phyloP scores from a whole-genome alignment of 2,113 vertebrate species.

The Shinisaurus crocodilurus region DNA sequence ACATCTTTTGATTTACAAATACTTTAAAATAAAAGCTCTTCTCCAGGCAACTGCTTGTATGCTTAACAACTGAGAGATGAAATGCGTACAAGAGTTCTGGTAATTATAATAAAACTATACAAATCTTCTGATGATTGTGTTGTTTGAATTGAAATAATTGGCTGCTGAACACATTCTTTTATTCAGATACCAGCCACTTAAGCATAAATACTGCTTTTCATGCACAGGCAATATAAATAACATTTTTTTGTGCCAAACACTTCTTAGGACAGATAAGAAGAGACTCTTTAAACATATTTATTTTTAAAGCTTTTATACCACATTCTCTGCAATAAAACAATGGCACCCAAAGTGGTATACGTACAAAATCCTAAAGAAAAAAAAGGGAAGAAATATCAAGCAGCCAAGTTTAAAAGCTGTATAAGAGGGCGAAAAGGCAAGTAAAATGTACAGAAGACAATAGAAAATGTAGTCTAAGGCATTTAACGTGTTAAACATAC shows the following conservation, averaged over 20 bases:
- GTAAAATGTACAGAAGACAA: neutral
- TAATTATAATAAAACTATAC: neutral
- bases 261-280: neutral
- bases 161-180: neutral
- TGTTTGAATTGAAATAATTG: neutral
- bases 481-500: neutral
- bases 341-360: neutral
- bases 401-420: neutral
- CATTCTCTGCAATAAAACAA: neutral
- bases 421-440: neutral
- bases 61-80: constrained; percentile 1
- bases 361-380: neutral
- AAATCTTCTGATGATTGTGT: neutral
- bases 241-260: neutral
- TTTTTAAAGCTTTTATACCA: neutral
- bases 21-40: neutral
- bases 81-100: neutral
- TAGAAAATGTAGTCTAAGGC: neutral
- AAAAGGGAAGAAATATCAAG: neutral
- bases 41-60: neutral
- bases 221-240: neutral
- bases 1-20: neutral
- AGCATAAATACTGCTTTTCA: neutral
- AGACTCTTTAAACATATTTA: neutral
- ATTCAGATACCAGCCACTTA: neutral